A percentile compares a stretch with the other conserved stretches of the same genome.
Evolutionary conservation across 2,113 vertebrate genomes (phyloP).

Genomic region (Salvator merianae): DNA sequence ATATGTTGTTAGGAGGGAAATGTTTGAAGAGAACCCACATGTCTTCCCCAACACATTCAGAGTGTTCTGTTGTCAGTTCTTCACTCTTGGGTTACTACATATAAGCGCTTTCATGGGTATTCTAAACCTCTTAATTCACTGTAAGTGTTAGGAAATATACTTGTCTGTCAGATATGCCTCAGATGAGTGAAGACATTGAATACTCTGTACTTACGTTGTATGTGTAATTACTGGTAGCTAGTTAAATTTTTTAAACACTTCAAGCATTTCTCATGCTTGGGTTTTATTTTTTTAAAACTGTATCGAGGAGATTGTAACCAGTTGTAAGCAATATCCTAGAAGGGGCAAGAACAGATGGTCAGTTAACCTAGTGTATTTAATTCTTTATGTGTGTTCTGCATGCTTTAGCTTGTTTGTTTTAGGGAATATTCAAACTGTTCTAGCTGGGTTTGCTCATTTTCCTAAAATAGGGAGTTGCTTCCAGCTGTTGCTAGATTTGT

Average conservation of each 20-base stretch:
- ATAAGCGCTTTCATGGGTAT: background rate
- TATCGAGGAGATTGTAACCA: constrained; percentile 8
- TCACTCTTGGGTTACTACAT: constrained; percentile 19
- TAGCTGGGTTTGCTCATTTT: too few species aligned
- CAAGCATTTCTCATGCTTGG: constrained; percentile 43
- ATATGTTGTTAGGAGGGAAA: too few species aligned
- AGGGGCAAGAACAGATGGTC: constrained; percentile 9
- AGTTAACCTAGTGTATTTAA: background rate
- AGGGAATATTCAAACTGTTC: too few species aligned
- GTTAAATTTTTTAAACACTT: constrained; percentile 51
- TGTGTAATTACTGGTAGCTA: constrained; percentile 4
- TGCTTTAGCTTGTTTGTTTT: too few species aligned
- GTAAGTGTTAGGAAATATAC: constrained; percentile 23
- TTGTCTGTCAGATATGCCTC: background rate
- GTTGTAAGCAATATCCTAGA: constrained; percentile 32
- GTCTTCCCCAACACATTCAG: too few species aligned
- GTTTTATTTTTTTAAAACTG: constrained; percentile 28
- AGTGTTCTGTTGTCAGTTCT: too few species aligned
- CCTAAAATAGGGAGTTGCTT: too few species aligned
- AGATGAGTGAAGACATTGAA: constrained; percentile 57
- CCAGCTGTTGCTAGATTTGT: too few species aligned
- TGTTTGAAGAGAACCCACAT: too few species aligned
- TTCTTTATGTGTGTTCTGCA: too few species aligned
- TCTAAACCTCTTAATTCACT: background rate
- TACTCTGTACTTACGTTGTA: constrained; percentile 42